These are phyloP conservation scores for Neria commutata DNA, from an alignment of 2,888 invertebrate species.

Conservation along the genomic window DNA sequence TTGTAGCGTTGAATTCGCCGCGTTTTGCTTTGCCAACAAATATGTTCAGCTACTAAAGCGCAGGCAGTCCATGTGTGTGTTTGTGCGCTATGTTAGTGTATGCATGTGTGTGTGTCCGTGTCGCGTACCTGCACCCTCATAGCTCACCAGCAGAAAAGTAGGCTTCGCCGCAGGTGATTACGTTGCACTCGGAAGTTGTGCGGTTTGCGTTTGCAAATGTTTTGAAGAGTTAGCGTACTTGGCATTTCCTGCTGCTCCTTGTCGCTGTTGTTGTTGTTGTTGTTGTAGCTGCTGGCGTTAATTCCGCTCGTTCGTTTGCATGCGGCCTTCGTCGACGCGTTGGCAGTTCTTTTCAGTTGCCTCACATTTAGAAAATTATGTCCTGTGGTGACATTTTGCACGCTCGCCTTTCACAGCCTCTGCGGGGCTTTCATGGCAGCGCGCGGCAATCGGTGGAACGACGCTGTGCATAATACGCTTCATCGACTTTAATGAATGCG, in stretches of 20 bases:
- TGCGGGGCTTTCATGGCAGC: not conserved
- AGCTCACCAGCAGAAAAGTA: too few relatives aligned
- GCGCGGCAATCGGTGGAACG: not conserved
- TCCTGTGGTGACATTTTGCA: conserved; percentile 21
- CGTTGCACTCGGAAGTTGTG: conserved; percentile 54
- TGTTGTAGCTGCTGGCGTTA: too few relatives aligned
- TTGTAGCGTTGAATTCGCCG: not conserved
- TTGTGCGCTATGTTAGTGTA: not conserved
- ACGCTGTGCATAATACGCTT: conserved; percentile 18
- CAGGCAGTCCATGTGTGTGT: too few relatives aligned
- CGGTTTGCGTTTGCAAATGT: not conserved
- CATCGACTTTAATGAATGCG: conserved; percentile 33
- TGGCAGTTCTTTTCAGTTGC: conserved; percentile 15
- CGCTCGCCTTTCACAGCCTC: not conserved
- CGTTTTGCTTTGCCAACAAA: not conserved
- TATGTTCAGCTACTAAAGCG: too few relatives aligned
- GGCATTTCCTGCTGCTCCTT: conserved; percentile 42
- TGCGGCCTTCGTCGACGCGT: not conserved
- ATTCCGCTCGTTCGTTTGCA: not conserved
- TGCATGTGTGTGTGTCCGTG: not conserved
- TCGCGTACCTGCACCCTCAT: too few relatives aligned
- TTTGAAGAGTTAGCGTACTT: conserved; percentile 49
- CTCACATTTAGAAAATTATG: conserved; percentile 28
- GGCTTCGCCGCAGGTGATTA: conserved; percentile 38
- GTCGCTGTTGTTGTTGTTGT: not conserved